These are phyloP conservation scores for Tolypeutes matacus DNA, from an alignment of 2,797 vertebrate species.

Conservation along the genomic window DNA sequence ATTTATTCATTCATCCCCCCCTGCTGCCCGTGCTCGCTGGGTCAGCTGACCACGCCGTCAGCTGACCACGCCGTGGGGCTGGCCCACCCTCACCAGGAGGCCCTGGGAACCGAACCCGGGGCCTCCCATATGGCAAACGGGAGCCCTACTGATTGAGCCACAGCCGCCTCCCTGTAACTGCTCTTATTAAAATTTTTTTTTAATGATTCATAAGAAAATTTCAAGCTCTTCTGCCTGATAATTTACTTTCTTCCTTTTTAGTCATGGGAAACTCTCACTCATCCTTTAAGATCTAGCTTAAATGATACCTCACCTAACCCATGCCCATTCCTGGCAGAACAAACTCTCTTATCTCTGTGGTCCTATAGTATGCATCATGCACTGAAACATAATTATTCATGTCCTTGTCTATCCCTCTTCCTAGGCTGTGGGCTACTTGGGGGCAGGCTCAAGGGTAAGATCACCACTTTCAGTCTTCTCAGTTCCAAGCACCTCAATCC, in stretches of 20 bases:
- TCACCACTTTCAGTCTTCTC: background rate
- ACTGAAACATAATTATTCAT: background rate
- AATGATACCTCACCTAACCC: background rate
- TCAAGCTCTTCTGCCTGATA: constrained; percentile 42
- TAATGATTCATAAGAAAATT: constrained; percentile 53
- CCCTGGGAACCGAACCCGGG: too few species aligned
- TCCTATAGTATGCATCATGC: background rate
- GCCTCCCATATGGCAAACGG: too few species aligned
- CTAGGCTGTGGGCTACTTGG: background rate
- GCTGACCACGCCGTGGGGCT: too few species aligned
- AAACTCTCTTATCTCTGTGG: background rate
- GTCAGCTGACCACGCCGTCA: too few species aligned
- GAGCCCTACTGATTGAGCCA: too few species aligned
- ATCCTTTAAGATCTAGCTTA: constrained; percentile 36
- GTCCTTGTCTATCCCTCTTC: background rate
- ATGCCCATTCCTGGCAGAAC: background rate
- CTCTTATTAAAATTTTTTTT: constrained; percentile 31
- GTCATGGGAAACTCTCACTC: background rate
- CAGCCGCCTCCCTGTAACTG: too few species aligned
- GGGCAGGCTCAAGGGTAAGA: background rate
- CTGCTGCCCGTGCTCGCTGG: too few species aligned
- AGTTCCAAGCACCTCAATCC: background rate
- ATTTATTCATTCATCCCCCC: too few species aligned
- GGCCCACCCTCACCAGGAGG: too few species aligned
- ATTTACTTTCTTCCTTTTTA: background rate